Conservation (phyloP, 2,113 vertebrate genomes). For the Tychaedon coryphoeus region DNA sequence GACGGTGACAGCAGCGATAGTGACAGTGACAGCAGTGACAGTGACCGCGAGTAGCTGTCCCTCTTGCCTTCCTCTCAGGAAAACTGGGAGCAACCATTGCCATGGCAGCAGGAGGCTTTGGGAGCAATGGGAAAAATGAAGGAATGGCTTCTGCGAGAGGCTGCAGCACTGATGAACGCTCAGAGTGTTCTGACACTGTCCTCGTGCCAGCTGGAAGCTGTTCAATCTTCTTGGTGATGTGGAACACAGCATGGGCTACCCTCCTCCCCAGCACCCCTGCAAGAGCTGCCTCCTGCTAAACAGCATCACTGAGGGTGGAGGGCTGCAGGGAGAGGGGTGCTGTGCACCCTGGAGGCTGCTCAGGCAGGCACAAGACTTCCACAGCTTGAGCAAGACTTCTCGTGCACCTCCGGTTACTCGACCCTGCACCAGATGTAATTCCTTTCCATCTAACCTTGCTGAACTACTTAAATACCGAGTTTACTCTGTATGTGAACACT, state of each 20-base stretch:
- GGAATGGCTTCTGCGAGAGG: background rate
- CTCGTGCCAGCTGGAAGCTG: background rate
- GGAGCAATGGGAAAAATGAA: background rate
- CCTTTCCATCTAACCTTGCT: background rate
- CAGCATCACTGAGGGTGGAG: background rate
- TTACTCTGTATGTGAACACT: background rate
- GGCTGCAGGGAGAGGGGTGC: background rate
- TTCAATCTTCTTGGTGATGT: accelerated
- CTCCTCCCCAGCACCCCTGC: background rate
- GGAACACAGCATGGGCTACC: accelerated
- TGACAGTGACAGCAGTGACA: background rate
- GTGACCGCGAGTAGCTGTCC: conserved; percentile 1
- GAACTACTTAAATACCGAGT: accelerated
- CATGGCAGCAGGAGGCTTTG: accelerated
- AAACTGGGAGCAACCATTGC: accelerated
- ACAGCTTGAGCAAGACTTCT: background rate
- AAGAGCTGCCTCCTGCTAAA: accelerated
- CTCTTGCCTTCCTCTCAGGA: background rate
- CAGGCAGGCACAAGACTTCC: background rate
- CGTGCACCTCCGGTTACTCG: accelerated
- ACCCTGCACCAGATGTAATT: background rate
- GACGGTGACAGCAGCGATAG: conserved; percentile 9
- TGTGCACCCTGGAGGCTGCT: background rate
- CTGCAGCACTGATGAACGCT: background rate
- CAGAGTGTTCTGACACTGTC: accelerated